Evolutionary conservation across 2,113 vertebrate species (phyloP).

Genomic region (Odocoileus virginianus): DNA sequence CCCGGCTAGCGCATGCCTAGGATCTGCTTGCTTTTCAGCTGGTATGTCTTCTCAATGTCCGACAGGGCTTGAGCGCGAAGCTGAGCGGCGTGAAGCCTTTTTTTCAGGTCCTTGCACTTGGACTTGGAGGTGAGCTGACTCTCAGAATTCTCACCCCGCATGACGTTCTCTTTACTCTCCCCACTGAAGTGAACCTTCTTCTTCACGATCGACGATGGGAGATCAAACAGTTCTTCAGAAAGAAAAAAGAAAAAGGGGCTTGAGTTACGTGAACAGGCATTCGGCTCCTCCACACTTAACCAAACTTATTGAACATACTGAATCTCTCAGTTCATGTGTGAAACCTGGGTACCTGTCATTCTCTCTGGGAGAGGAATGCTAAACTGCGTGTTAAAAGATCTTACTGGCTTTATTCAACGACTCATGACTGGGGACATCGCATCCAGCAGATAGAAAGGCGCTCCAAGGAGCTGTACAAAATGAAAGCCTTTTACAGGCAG

Average conservation of each 20-base stretch:
- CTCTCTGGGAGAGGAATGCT: neutral
- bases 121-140: constrained; percentile 50
- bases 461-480: neutral
- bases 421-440: neutral
- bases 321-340: neutral
- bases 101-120: constrained; percentile 81
- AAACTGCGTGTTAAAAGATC: neutral
- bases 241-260: constrained; percentile 55
- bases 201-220: constrained; percentile 81
- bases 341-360: neutral
- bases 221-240: constrained; percentile 66
- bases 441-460: neutral
- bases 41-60: constrained; percentile 85
- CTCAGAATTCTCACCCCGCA: constrained; percentile 54
- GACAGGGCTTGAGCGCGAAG: constrained; percentile 83
- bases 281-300: neutral
- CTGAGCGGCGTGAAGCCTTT: constrained; percentile 85
- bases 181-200: constrained; percentile 90
- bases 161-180: constrained; percentile 86
- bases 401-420: neutral
- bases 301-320: neutral
- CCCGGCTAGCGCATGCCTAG: constrained; percentile 87
- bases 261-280: constrained; percentile 16
- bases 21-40: constrained; percentile 88
- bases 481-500: neutral